A percentile compares a stretch with the other conserved stretches of the same genome.
phyloP scores from a whole-genome alignment of 64 coral and sea anemone genomes.

The Stichodactyla mertensii region DNA sequence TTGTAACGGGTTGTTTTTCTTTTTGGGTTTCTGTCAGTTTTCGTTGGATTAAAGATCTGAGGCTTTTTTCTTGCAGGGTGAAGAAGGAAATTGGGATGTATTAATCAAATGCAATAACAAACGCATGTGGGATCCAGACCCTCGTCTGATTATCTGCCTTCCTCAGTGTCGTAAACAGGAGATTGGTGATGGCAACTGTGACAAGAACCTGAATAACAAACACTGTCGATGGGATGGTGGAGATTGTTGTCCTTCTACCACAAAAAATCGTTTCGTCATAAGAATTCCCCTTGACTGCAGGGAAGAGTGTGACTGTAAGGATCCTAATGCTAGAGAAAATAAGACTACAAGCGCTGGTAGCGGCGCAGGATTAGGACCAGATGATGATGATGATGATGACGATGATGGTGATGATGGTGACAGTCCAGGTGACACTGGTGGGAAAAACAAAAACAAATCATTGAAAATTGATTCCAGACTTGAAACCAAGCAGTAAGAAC shows the following conservation, averaged over 20 bases:
- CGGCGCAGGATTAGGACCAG: neutral
- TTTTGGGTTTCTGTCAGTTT: neutral
- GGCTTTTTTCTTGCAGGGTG: constrained; percentile 16
- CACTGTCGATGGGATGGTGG: constrained; percentile 89
- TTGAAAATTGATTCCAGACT: neutral
- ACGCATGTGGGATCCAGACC: constrained; percentile 71
- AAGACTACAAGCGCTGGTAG: neutral
- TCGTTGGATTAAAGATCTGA: neutral
- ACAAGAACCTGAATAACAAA: constrained; percentile 56
- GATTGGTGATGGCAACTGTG: constrained; percentile 57
- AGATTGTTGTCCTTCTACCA: constrained; percentile 71
- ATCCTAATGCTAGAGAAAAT: constrained; percentile 61
- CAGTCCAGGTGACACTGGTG: neutral
- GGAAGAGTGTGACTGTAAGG: constrained; percentile 42
- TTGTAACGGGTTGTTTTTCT: no score
- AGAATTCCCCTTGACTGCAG: neutral
- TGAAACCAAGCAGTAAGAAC: neutral
- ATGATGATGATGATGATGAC: constrained; percentile 50
- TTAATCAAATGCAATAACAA: constrained; percentile 46
- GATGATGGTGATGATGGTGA: neutral
- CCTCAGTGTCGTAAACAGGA: constrained; percentile 19
- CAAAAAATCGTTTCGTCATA: neutral
- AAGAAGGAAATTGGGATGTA: constrained; percentile 31
- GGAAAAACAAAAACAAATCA: neutral
- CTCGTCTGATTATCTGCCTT: constrained; percentile 47